Base-by-base conservation (phyloP, 2,888 invertebrate genomes). In the Cantharis flavilabris region DNA sequence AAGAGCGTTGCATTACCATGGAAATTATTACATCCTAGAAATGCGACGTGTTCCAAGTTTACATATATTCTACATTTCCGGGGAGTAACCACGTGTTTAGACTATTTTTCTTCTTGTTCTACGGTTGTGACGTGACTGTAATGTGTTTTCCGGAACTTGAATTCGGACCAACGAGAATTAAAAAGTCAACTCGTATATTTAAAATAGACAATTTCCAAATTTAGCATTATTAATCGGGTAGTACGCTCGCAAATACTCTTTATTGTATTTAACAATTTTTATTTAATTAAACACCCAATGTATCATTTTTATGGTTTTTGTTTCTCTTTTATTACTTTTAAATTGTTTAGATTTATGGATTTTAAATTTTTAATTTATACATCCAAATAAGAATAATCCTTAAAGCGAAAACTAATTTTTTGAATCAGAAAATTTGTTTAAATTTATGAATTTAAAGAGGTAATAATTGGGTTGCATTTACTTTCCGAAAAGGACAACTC, bases 101-200 rank as follows among this genome's bases (percentile, higher is more conserved):
- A 81, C 84, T 82, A 84, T 85, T 83, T 84, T 84, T 85, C 84
- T 84, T 84, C 81, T 82, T 82, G 83, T 84, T 84, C 83, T 84
- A 83, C 82, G 83, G 80, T 76, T 83, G 80, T 83, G 83, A 84
- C 84, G 84, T 84, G 84, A 82, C 83, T 81, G 81, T 83, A 84
- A 84, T 84, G 83, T 80, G 81, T 80, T 82, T 83, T 83, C 82
- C 82, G 80, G 81, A 77, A 80, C 80, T 81, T 78, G 80, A 77
- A 80, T 73, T 80, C 76, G 77, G 77, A 79, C 81, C 80, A 67
- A 75, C 69, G 81, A 80, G 82, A 80, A 82, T 82, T 82, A 81
- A 80, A 80, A 81, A 77, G 76, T 78, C 70, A 67, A 76, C 70
- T 78, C 78, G 80, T 82, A 81, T 81, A 81, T 83, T 82, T 78